Percentiles rank a stretch among this genome's conserved stretches.
These are phyloP conservation scores for Pseudococcus viburni DNA, from an alignment of 2,888 invertebrate genomes.

Conservation along the genomic window DNA sequence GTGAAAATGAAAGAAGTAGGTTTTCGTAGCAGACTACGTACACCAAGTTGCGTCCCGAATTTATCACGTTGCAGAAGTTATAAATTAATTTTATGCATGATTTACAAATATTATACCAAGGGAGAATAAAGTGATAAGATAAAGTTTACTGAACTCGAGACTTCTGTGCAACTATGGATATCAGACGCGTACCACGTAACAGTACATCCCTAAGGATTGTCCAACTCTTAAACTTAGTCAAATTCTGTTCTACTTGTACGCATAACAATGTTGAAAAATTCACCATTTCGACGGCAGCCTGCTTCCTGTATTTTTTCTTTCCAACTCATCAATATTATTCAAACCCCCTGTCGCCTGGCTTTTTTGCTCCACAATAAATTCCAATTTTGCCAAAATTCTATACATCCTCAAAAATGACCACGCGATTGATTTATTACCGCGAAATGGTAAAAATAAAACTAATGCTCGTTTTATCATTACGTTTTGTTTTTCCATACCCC, in stretches of 20 bases:
- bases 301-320: neutral
- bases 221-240: constrained; percentile 14
- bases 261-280: constrained; percentile 3
- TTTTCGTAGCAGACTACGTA: neutral
- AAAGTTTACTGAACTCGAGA: constrained; percentile 6
- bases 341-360: neutral
- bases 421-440: neutral
- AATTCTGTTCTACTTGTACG: neutral
- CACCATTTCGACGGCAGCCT: neutral
- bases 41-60: neutral
- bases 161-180: neutral
- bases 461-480: neutral
- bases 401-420: neutral
- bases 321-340: neutral
- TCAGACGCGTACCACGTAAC: neutral
- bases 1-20: neutral
- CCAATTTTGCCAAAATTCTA: neutral
- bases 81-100: constrained; percentile 46
- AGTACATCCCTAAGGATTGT: constrained; percentile 31
- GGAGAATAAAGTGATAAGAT: constrained; percentile 31
- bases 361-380: neutral
- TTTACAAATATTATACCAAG: constrained; percentile 26
- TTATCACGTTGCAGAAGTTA: neutral
- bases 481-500: neutral
- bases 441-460: neutral